Evolutionary conservation across 2,888 invertebrate genomes (phyloP).

Genomic region (Dolichomitus sp.): DNA sequence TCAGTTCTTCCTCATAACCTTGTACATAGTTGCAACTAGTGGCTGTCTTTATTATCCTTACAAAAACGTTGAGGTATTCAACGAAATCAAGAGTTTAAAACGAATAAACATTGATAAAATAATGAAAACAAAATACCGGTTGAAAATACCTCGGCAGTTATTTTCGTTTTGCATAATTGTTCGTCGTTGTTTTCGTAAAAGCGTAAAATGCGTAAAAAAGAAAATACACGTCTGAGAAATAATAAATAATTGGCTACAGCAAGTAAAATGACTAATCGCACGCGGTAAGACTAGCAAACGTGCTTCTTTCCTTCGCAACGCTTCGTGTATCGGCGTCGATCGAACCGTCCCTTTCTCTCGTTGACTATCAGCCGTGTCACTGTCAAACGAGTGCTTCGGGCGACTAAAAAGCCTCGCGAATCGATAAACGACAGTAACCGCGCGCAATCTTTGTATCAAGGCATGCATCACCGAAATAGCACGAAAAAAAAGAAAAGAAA

Average conservation of each 20-base stretch:
- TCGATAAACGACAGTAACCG: conserved; percentile 18
- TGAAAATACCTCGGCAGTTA: not conserved
- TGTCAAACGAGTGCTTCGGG: conserved; percentile 38
- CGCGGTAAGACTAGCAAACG: not conserved
- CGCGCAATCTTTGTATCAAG: not conserved
- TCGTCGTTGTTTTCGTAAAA: too few species aligned
- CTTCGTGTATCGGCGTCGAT: conserved; percentile 3
- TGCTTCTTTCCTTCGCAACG: not conserved
- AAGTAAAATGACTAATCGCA: not conserved
- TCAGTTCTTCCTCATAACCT: not conserved
- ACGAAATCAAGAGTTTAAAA: too few species aligned
- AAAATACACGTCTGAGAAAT: not conserved
- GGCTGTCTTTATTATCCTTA: not conserved
- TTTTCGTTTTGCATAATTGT: too few species aligned
- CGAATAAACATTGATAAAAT: too few species aligned
- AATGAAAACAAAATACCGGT: too few species aligned
- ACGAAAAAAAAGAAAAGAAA: conserved; percentile 30
- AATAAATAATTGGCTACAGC: not conserved
- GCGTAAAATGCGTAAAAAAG: too few species aligned
- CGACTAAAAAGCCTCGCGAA: conserved; percentile 25
- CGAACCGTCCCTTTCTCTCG: not conserved
- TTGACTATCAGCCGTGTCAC: conserved; percentile 24
- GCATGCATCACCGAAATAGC: conserved; percentile 3
- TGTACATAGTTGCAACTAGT: not conserved
- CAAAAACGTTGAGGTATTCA: not conserved